Evolutionary conservation across 35 echinoderm and acorn worm species (phyloP), one percentile per base, ranked within the genome.

Genomic region (Ptychodera flava): DNA sequence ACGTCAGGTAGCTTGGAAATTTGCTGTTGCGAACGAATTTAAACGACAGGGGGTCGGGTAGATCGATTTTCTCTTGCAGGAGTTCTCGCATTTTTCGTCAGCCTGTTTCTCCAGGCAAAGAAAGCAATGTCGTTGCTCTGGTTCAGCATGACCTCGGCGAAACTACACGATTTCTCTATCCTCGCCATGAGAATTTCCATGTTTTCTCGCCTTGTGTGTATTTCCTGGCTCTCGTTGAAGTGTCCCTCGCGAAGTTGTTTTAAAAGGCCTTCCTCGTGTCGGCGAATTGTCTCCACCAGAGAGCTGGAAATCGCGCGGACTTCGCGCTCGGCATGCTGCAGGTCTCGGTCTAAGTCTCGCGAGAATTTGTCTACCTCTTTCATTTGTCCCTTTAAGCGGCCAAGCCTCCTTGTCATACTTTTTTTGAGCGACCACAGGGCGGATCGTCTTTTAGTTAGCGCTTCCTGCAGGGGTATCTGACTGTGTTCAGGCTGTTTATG

Each of bases 401-500:
- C 45, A 64, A 64, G 6, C 22, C 22, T 64, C 45, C 45, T 6
- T 22, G 45, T 22, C 45, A 64, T 64, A 22, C 45, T 64, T 22
- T 64, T 64, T 64, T 64, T 64, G 6, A 99, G 76, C 30, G 83
- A 75, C 36, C 85, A 80, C 33, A 99, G 52, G n/a, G 87, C 38
- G 12, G 78, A 85, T 52, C 96, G 90, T 30, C 96, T 82, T 16
- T 52, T 35, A 38, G 82, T 16, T 0, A 87, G 90, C 34, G 93
- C 93, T 30, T 92, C 89, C 22, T 91, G 45, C 27, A 94, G 79
- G n/a, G 88, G 83, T 35, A 83, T 82, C 30, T 94, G 93, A 33
- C 80, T 37, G 78, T 99, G 96, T 33, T 38, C 34, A 2, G 90
- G 77, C 22, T 81, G 78, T 1, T 82, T 75, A 85, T 99, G 96